Evolutionary conservation across 2,888 invertebrate species (phyloP), one percentile per base, ranked within the genome.

Genomic region (Cryptocephalus primarius): DNA sequence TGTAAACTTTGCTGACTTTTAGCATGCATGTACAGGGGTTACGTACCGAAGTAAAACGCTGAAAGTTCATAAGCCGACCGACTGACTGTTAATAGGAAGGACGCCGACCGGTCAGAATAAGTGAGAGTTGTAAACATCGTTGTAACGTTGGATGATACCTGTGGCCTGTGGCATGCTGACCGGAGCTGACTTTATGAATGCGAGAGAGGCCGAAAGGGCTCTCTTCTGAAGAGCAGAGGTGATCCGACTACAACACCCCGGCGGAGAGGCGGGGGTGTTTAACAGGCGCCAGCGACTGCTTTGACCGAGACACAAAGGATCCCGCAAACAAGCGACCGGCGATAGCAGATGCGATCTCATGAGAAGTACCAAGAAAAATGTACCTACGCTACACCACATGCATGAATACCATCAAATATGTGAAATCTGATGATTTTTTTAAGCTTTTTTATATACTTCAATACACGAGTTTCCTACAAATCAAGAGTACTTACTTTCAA

Each of bases 261-360:
- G 61, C 69, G 69, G 63, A 42, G 48, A 48, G 50, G 49, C 51
- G 50, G 54, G 44, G 44, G 48, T 55, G 56, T 69, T 60, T 73
- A 71, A 59, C 71, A 73, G 48, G 70, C 64, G 59, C 62, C 67
- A 53, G 71, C 63, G 47, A 72, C 72, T 57, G 71, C 72, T 60
- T 72, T 72, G 72, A 72, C 73, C 64, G 73, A 75, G 62, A 75
- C 76, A 59, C 60, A 60, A 60, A 62, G 61, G 55, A 55, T 53
- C 58, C 60, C 62, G 63, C 59, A 59, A 22, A 22, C 22, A 22
- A 22, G 22, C 22, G 22, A 22, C 22, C 22, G 22, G 22, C 22
- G 22, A 22, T 22, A 22, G 22, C 22, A 22, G 22, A 22, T 22
- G 22, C 22, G 22, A 22, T 22, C 22, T 22, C 3, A 2, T 22